These are phyloP conservation scores for Rhagonycha lutea DNA, from an alignment of 2,888 invertebrate genomes.

Conservation along the genomic window DNA sequence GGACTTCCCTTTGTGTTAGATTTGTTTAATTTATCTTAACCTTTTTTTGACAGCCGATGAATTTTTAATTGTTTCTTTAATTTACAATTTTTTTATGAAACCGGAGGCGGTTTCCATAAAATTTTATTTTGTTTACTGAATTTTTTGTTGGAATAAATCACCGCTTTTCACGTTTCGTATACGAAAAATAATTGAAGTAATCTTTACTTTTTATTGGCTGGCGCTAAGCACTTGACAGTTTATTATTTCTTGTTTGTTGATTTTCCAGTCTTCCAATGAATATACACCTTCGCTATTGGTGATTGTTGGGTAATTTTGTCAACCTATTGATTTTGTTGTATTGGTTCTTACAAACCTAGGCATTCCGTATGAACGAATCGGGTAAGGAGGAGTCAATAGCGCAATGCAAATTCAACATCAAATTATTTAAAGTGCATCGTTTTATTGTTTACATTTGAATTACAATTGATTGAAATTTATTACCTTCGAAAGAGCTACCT, in stretches of 20 bases:
- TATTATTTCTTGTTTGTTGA: background rate
- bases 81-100: background rate
- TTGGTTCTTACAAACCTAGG: background rate
- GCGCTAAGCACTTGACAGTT: background rate
- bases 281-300: background rate
- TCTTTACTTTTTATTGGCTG: background rate
- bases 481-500: too few species aligned
- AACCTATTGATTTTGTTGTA: background rate
- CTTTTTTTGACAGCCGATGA: background rate
- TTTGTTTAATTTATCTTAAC: background rate
- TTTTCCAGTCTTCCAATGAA: background rate
- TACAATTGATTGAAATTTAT: too few species aligned
- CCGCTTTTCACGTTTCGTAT: background rate
- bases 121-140: background rate
- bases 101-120: too few species aligned
- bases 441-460: too few species aligned
- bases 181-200: background rate
- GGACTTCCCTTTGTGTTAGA: conserved; percentile 4
- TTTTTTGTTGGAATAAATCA: background rate
- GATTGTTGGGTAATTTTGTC: background rate
- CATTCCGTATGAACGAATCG: too few species aligned
- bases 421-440: too few species aligned
- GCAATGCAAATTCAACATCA: too few species aligned
- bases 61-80: background rate
- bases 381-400: too few species aligned